Percentiles rank a stretch among this genome's conserved stretches.
Conservation (phyloP, 2,113 vertebrate genomes). For the Aptenodytes forsteri region DNA sequence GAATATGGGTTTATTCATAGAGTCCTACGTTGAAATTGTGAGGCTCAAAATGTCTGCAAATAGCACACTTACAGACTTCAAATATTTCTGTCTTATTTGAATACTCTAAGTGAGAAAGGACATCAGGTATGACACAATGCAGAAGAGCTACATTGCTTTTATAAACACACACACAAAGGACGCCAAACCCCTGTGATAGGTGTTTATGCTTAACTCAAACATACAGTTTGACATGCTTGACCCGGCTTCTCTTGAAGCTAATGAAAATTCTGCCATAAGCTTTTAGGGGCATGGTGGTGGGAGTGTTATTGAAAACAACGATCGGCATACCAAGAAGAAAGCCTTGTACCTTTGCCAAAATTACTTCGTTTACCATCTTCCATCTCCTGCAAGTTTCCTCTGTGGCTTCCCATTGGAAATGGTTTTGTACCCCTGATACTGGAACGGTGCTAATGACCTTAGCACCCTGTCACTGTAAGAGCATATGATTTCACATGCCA, state of each 20-base stretch:
- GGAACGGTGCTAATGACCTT: background rate
- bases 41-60: background rate
- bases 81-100: background rate
- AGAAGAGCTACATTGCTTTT: background rate
- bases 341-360: background rate
- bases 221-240: background rate
- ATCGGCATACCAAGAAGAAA: background rate
- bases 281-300: background rate
- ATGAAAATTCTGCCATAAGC: background rate
- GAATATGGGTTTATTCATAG: background rate
- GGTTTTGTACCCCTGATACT: background rate
- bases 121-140: background rate
- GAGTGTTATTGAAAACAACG: background rate
- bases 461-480: background rate
- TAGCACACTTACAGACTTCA: background rate
- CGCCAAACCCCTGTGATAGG: background rate
- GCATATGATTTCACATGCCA: accelerated
- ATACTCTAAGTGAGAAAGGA: background rate
- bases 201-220: background rate
- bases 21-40: background rate
- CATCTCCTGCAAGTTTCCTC: background rate
- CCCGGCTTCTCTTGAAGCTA: background rate
- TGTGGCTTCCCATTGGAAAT: background rate
- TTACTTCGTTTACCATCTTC: background rate
- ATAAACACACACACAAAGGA: background rate